Evolutionary conservation across 2,888 invertebrate genomes (phyloP).

Genomic region (Buathra laborator): DNA sequence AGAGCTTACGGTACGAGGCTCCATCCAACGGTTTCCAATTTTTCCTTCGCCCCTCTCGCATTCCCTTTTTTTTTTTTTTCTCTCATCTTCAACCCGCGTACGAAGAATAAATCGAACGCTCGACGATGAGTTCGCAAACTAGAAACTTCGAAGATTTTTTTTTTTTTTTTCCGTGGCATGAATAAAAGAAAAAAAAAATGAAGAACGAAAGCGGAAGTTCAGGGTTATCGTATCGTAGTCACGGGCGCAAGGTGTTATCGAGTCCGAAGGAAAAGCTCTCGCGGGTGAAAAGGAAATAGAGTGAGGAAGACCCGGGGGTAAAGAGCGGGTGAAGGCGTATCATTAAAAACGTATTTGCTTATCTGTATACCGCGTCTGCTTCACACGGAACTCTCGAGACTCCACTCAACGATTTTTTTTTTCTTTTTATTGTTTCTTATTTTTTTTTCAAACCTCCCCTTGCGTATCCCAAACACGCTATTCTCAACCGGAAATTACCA

Average conservation of each 20-base stretch:
- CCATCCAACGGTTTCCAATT: slow-evolving; percentile 23
- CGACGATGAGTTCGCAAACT: slow-evolving; percentile 26
- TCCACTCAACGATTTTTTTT: slow-evolving; percentile 44
- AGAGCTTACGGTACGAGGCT: not conserved
- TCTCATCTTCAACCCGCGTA: slow-evolving; percentile 5
- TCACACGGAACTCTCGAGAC: slow-evolving; percentile 16
- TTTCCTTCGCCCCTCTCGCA: slow-evolving; percentile 11
- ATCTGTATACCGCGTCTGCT: slow-evolving; percentile 59
- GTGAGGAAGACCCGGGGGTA: not conserved
- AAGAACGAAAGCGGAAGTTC: slow-evolving; percentile 11
- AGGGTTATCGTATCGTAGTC: slow-evolving; percentile 25
- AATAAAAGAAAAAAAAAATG: slow-evolving; percentile 8
- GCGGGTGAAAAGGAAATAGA: not conserved
- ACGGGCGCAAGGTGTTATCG: slow-evolving; percentile 22
- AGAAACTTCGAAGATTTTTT: slow-evolving; percentile 21
- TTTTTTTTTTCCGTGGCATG: slow-evolving; percentile 1
- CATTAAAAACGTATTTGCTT: slow-evolving; percentile 75
- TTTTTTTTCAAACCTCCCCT: not conserved
- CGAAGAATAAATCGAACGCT: slow-evolving; percentile 49
- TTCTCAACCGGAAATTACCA: slow-evolving; percentile 33
- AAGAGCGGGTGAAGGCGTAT: slow-evolving; percentile 27
- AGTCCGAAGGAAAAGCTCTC: slow-evolving; percentile 5
- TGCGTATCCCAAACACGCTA: not conserved
- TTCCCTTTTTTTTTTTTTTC: not conserved
- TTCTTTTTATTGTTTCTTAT: not conserved